Percentiles rank a stretch among this genome's conserved stretches.
Conservation (phyloP, 2,113 vertebrate genomes). For the Semnopithecus entellus region DNA sequence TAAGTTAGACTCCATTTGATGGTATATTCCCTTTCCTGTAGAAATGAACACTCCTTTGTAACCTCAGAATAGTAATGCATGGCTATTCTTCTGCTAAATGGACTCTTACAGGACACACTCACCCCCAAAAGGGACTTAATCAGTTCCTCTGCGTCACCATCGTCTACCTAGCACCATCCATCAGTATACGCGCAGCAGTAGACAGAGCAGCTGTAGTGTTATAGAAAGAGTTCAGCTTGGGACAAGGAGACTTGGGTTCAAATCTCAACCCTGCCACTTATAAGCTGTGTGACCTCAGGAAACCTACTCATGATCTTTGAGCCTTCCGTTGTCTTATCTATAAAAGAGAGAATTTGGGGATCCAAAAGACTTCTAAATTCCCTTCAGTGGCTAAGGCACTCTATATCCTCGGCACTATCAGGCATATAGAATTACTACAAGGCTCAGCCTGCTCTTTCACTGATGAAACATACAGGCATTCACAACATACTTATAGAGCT, state of each 20-base stretch:
- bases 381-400: neutral
- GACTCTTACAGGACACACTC: neutral
- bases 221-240: neutral
- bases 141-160: neutral
- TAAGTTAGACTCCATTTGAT: neutral
- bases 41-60: conserved; percentile 15
- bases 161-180: neutral
- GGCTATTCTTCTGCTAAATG: neutral
- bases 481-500: neutral
- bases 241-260: neutral
- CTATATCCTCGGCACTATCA: neutral
- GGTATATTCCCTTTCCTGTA: neutral
- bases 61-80: neutral
- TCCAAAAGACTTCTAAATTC: neutral
- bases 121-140: neutral
- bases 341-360: neutral
- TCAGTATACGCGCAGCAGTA: neutral
- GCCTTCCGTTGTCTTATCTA: neutral
- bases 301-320: neutral
- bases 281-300: neutral
- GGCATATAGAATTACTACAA: neutral
- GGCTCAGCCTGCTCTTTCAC: neutral
- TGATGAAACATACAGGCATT: neutral
- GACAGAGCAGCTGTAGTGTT: neutral
- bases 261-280: neutral